Percentiles rank a stretch among this genome's conserved stretches.
Conservation (phyloP, 1,140 invertebrate genomes). For the Leptinotarsa lineolata region DNA sequence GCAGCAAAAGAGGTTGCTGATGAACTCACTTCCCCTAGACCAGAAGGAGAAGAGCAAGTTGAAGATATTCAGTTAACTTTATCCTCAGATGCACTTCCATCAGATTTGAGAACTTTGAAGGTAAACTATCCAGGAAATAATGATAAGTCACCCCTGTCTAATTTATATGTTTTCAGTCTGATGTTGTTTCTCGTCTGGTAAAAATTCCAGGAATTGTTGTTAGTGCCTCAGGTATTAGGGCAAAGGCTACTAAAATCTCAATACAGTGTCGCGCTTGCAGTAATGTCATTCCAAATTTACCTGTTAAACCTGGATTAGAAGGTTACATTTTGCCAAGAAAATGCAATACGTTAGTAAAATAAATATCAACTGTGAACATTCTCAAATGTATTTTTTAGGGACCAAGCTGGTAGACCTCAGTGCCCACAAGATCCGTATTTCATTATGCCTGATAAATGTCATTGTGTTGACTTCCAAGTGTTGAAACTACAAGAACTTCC, state of each 20-base stretch:
- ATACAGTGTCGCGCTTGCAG: slow-evolving; percentile 95
- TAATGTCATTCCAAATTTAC: slow-evolving; percentile 85
- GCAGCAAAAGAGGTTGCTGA: slow-evolving; percentile 96
- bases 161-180: slow-evolving; percentile 71
- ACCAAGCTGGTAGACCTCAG: slow-evolving; percentile 85
- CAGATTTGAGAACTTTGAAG: slow-evolving; percentile 83
- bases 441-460: slow-evolving; percentile 96
- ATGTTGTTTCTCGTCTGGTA: slow-evolving; percentile 88
- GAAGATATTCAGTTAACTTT: slow-evolving; percentile 95
- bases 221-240: slow-evolving; percentile 89
- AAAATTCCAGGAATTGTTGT: slow-evolving; percentile 97
- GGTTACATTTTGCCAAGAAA: slow-evolving; percentile 95
- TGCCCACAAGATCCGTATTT: slow-evolving; percentile 98
- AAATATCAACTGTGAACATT: background rate
- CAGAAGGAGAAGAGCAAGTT: slow-evolving; percentile 86
- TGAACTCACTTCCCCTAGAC: slow-evolving; percentile 91
- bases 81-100: slow-evolving; percentile 81
- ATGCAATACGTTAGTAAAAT: slow-evolving; percentile 80
- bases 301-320: slow-evolving; percentile 93
- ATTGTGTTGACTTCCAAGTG: slow-evolving; percentile 93
- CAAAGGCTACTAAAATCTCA: slow-evolving; percentile 93
- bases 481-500: slow-evolving; percentile 95
- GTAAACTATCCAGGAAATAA: slow-evolving; percentile 57
- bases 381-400: slow-evolving; percentile 61
- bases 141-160: background rate